A percentile compares a stretch with the other conserved stretches of the same genome.
phyloP scores from a whole-genome alignment of 2,888 invertebrate genomes.

The Stenoptilia bipunctidactyla region DNA sequence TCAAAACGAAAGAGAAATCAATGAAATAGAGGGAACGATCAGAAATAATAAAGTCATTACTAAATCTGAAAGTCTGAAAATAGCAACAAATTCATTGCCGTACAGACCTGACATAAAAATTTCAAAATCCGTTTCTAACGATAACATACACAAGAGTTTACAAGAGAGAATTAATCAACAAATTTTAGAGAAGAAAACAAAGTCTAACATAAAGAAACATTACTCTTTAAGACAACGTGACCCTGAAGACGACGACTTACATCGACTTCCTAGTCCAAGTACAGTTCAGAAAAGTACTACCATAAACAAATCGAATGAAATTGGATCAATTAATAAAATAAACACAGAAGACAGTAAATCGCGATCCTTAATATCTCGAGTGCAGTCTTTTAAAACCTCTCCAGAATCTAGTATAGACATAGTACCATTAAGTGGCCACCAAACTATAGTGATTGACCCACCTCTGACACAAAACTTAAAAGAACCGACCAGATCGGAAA shows the following conservation, averaged over 20 bases:
- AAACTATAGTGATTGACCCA: slow-evolving; percentile 65
- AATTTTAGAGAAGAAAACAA: slow-evolving; percentile 22
- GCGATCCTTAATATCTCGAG: slow-evolving; percentile 48
- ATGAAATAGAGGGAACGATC: slow-evolving; percentile 65
- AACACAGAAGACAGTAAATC: slow-evolving; percentile 35
- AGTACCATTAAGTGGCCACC: slow-evolving; percentile 62
- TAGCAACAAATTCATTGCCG: slow-evolving; percentile 26
- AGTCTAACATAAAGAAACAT: slow-evolving; percentile 50
- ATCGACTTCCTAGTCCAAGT: slow-evolving; percentile 50
- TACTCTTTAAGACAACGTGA: slow-evolving; percentile 63
- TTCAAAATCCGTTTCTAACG: slow-evolving; percentile 49
- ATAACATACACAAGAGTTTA: slow-evolving; percentile 37
- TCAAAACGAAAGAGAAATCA: slow-evolving; percentile 63
- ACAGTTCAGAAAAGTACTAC: slow-evolving; percentile 30
- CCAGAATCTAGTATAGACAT: slow-evolving; percentile 60
- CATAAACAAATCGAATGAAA: slow-evolving; percentile 23
- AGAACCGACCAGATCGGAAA: slow-evolving; percentile 5
- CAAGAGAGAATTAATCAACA: slow-evolving; percentile 20
- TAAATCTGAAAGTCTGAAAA: slow-evolving; percentile 54
- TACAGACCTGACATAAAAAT: slow-evolving; percentile 40
- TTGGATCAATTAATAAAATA: slow-evolving; percentile 17
- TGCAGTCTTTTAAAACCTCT: slow-evolving; percentile 59
- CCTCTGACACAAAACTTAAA: slow-evolving; percentile 36
- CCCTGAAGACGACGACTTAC: slow-evolving; percentile 43
- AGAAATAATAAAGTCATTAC: slow-evolving; percentile 58